Conservation (phyloP, 2,113 vertebrate species). For the Microtus richardsoni region DNA sequence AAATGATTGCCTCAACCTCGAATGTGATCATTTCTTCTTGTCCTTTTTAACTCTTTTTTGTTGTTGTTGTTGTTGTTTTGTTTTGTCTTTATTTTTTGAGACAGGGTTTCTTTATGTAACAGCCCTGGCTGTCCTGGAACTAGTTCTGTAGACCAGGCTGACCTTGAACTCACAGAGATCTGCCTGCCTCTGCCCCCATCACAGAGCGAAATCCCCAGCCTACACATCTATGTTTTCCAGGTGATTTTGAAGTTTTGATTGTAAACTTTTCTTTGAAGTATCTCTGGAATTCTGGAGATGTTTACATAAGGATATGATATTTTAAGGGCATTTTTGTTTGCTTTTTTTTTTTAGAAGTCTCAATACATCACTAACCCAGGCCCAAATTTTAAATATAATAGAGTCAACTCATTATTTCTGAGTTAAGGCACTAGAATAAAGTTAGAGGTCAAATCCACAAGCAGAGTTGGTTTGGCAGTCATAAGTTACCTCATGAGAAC, state of each 20-base stretch:
- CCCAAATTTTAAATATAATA: constrained; percentile 1
- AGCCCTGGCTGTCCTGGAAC: too few relatives aligned
- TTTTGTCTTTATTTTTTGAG: too few relatives aligned
- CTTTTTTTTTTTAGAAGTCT: background rate
- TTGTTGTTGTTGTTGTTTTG: too few relatives aligned
- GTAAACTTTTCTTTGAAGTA: background rate
- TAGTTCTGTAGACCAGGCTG: too few relatives aligned
- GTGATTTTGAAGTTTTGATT: constrained; percentile 15
- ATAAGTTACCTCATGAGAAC: background rate
- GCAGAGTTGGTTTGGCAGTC: background rate
- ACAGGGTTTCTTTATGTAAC: too few relatives aligned
- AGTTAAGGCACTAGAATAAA: background rate
- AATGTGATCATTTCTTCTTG: background rate
- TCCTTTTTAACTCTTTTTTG: background rate
- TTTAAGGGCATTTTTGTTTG: background rate
- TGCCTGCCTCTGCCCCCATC: background rate
- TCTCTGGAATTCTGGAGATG: background rate
- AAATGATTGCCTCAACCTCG: background rate
- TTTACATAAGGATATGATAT: background rate
- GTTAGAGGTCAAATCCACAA: background rate
- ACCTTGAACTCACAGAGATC: too few relatives aligned
- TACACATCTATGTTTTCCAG: background rate
- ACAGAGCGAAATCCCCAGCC: background rate
- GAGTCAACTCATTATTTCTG: background rate
- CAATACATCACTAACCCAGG: background rate